Conservation (phyloP, 2,113 vertebrate species). For the Caranx ignobilis region DNA sequence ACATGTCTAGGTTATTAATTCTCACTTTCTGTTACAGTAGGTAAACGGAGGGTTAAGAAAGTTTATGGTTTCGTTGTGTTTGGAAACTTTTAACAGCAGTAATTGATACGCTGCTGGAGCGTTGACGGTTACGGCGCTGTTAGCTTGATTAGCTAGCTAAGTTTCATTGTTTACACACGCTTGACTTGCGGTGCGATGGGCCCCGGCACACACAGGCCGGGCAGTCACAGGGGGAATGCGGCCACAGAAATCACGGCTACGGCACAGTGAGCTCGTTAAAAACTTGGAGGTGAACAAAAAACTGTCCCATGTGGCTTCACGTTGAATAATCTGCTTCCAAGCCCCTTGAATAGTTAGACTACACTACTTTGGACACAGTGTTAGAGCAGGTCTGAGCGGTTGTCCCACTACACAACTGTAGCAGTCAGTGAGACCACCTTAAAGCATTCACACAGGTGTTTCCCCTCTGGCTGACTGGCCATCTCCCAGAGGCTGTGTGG, state of each 20-base stretch:
- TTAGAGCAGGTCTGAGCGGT: neutral
- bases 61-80: neutral
- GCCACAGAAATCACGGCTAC: neutral
- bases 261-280: neutral
- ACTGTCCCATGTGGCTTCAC: neutral
- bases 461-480: too few species aligned
- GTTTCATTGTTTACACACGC: constrained; percentile 80
- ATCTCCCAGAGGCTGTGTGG: neutral
- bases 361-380: neutral
- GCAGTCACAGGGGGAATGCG: neutral
- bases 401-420: neutral
- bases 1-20: neutral
- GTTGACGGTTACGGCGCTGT: constrained; percentile 44
- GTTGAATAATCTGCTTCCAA: too few species aligned
- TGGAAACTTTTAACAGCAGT: neutral
- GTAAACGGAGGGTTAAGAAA: rapidly evolving
- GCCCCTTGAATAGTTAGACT: neutral
- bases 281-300: neutral
- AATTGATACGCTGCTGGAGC: neutral
- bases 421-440: neutral
- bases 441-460: neutral
- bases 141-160: constrained; percentile 80
- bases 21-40: neutral
- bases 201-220: neutral
- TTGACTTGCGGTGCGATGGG: constrained; percentile 61